Conservation (phyloP, 2,797 vertebrate species). For the Poecile montanus region DNA sequence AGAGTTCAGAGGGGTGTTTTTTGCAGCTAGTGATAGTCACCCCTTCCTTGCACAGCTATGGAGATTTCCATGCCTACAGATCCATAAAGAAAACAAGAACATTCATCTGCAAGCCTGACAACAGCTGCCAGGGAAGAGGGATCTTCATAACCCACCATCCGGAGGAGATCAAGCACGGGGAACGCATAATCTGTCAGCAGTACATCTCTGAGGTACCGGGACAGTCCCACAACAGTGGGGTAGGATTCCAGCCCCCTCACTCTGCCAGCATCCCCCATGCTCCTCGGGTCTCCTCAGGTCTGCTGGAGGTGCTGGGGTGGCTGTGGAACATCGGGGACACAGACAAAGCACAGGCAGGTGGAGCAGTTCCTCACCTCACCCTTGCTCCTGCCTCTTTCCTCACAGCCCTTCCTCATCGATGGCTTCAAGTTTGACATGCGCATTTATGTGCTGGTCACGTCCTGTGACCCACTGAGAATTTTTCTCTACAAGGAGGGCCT, state of each 20-base stretch:
- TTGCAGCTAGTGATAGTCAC: background rate
- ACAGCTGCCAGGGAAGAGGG: slow-evolving; percentile 73
- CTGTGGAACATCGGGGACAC: fast-evolving
- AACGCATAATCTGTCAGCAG: slow-evolving; percentile 83
- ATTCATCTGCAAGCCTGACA: slow-evolving; percentile 80
- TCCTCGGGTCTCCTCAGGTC: background rate
- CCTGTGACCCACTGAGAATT: slow-evolving; percentile 80
- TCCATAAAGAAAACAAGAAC: slow-evolving; percentile 61
- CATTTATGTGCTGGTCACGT: slow-evolving; percentile 79
- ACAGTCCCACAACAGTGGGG: fast-evolving
- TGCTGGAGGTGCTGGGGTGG: background rate
- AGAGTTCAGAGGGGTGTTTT: background rate
- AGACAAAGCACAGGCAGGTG: fast-evolving
- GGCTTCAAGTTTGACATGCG: slow-evolving; percentile 83
- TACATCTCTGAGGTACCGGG: slow-evolving; percentile 80
- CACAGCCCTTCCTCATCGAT: slow-evolving; percentile 81
- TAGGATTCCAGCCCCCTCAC: background rate
- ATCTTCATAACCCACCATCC: slow-evolving; percentile 73
- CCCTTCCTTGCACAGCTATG: slow-evolving; percentile 66
- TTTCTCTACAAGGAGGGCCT: slow-evolving; percentile 81
- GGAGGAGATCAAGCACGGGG: slow-evolving; percentile 75
- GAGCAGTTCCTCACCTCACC: background rate
- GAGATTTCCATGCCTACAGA: slow-evolving; percentile 76
- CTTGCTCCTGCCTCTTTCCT: background rate
- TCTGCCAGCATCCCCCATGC: background rate